These are phyloP conservation scores for Ranitomeya imitator DNA, from an alignment of 2,113 vertebrate species.

Conservation along the genomic window DNA sequence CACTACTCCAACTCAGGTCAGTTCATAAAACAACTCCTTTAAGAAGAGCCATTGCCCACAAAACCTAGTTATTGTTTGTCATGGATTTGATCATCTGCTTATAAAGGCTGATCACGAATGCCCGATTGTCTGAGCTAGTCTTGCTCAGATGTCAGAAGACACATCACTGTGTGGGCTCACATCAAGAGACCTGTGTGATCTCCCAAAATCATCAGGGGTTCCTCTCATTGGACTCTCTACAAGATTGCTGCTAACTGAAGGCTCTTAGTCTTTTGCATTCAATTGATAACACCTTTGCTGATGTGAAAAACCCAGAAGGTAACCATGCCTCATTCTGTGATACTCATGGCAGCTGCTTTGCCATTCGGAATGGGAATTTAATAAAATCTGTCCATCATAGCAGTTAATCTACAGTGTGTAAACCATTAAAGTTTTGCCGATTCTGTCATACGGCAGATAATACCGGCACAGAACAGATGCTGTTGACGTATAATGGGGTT, in stretches of 20 bases:
- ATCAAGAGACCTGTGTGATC: neutral
- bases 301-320: neutral
- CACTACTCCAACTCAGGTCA: too few species aligned
- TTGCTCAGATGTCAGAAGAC: neutral
- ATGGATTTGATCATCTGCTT: neutral
- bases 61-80: neutral
- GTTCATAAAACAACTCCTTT: too few species aligned
- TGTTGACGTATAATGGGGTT: too few species aligned
- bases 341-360: neutral
- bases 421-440: too few species aligned
- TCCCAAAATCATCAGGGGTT: neutral
- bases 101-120: neutral
- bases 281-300: neutral
- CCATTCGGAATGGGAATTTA: neutral
- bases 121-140: neutral
- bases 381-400: neutral
- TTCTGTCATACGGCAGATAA: too few species aligned
- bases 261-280: neutral
- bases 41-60: too few species aligned
- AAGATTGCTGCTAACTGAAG: neutral
- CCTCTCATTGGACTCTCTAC: neutral
- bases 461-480: too few species aligned
- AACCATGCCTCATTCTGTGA: neutral
- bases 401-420: too few species aligned
- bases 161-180: neutral